These are phyloP conservation scores for Aplodontia rufa DNA, from an alignment of 2,113 vertebrate genomes.

Conservation along the genomic window DNA sequence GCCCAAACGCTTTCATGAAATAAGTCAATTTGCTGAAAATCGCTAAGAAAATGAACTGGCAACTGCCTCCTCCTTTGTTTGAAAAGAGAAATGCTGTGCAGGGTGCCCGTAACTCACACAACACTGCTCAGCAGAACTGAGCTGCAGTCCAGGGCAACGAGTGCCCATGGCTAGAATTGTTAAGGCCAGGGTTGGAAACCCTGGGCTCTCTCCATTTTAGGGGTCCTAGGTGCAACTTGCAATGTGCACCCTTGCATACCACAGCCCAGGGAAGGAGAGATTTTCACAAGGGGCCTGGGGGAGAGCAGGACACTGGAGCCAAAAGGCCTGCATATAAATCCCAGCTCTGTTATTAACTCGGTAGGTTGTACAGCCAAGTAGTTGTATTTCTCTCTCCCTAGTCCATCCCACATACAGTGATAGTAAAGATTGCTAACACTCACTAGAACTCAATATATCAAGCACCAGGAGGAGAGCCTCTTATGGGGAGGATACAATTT, in stretches of 20 bases:
- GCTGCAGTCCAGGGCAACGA: not conserved
- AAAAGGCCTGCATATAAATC: not conserved
- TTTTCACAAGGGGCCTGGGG: not conserved
- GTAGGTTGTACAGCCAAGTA: not conserved
- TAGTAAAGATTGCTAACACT: fast-evolving
- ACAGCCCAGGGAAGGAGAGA: not conserved
- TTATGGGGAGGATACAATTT: not conserved
- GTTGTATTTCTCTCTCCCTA: not conserved
- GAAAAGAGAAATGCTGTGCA: not conserved
- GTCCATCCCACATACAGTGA: not conserved
- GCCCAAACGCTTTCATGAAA: slow-evolving; percentile 32
- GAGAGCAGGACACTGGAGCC: too few relatives aligned
- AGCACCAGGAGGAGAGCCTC: too few relatives aligned
- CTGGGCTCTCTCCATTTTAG: not conserved
- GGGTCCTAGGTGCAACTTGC: not conserved
- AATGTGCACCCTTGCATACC: fast-evolving
- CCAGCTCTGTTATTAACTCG: not conserved
- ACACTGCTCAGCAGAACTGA: not conserved
- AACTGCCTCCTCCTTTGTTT: not conserved
- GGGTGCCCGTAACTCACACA: not conserved
- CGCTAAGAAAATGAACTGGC: not conserved
- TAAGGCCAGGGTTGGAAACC: not conserved
- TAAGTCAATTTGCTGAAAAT: slow-evolving; percentile 50
- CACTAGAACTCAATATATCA: not conserved
- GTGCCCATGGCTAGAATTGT: fast-evolving